Base-by-base conservation (phyloP, 2,888 invertebrate species). In the Tetragnatha montana region DNA sequence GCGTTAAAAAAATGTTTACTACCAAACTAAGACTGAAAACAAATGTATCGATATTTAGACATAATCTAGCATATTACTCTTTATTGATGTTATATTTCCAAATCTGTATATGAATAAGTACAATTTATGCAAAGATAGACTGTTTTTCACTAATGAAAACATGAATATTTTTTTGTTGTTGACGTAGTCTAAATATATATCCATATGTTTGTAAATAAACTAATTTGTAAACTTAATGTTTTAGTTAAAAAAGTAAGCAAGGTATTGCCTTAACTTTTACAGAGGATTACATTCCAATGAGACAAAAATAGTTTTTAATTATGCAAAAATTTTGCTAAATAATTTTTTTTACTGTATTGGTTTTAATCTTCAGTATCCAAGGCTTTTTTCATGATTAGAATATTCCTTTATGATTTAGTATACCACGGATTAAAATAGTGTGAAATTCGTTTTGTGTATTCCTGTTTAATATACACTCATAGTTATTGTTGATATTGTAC, bases 401-500 rank as follows among this genome's bases (percentile, higher is more conserved):
- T 75, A 49, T 75, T 47, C n/a, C n/a, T n/a, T 49, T 22, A 69
- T 22, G 8, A 71, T 51, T 49, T 71, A 47, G n/a, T 70, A 21
- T 19, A 81, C 17, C 12, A 60, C 14, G 10, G 17, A 21, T 81
- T 21, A 71, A 51, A 50, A 8, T 69, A 70, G 60, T 10, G 12
- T 79, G 49, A 50, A 74, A 83, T 60, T 84, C 35, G 51, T 82
- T 82, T 60, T 88, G 74, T 80, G 83, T 87, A 82, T 88, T 88
- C 73, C 35, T 88, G 88, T 88, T 88, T 82, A 79, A 60, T 71
- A 88, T 88, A 73, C 83, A 83, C 74, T 8, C 79, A 73, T 82
- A 88, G 88, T 88, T 88, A 88, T 82, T 88, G 88, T 88, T 88
- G 76, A 82, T 88, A 83, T 76, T 88, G 79, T 83, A 79, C 14